A percentile compares a stretch with the other conserved stretches of the same genome.
phyloP scores from a whole-genome alignment of 2,113 vertebrate species.

The Trichomycterus rosablanca region DNA sequence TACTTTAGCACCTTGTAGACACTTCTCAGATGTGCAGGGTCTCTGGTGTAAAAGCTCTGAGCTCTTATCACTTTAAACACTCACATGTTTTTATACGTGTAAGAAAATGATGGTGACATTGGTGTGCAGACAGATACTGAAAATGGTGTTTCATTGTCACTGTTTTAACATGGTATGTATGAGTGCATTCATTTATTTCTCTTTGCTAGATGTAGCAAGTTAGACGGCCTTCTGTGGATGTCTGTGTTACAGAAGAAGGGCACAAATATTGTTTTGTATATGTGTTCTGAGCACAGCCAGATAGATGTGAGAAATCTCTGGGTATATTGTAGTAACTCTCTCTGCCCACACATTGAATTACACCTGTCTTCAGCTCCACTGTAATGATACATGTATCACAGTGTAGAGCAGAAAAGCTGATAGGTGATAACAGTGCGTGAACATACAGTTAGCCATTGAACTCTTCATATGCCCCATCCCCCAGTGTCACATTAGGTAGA shows the following conservation, averaged over 20 bases:
- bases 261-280: background rate
- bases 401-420: conserved; percentile 5
- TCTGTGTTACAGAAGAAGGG: background rate
- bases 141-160: conserved; percentile 28
- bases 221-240: too few species aligned
- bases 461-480: conserved; percentile 5
- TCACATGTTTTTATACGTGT: conserved; percentile 41
- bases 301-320: conserved; percentile 4
- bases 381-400: conserved; percentile 21
- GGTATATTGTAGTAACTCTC: background rate
- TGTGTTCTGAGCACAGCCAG: conserved; percentile 3
- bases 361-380: conserved; percentile 27
- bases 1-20: conserved; percentile 42
- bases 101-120: conserved; percentile 35
- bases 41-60: conserved; percentile 38
- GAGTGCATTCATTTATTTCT: background rate
- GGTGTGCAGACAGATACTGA: conserved; percentile 29
- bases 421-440: conserved; percentile 24
- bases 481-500: background rate
- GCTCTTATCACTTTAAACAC: conserved; percentile 49
- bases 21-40: conserved; percentile 24
- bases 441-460: conserved; percentile 18
- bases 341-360: conserved; percentile 13
- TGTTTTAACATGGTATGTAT: conserved; percentile 1
- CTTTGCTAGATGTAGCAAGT: background rate